Conservation (phyloP, 2,113 vertebrate species). For the Lophius piscatorius region DNA sequence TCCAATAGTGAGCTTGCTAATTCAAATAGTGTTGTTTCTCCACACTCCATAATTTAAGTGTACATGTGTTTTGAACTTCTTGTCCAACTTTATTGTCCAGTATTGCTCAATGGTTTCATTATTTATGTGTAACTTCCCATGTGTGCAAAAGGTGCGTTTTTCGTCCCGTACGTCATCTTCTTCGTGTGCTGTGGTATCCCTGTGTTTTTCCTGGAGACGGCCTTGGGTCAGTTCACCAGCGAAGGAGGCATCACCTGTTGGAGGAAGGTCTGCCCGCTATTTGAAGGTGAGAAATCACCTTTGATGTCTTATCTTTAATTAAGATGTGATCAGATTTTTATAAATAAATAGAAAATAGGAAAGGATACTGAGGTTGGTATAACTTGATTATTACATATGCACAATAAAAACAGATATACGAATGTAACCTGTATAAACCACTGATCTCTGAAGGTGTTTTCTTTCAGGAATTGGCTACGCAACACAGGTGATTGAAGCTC, state of each 20-base stretch:
- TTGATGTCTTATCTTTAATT: not conserved
- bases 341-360: not conserved
- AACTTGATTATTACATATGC: not conserved
- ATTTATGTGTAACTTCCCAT: constrained; percentile 4
- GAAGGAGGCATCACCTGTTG: constrained; percentile 99
- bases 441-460: not conserved
- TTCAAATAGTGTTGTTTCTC: not conserved
- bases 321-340: not conserved
- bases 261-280: constrained; percentile 96
- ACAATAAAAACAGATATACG: too few relatives aligned
- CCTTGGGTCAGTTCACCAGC: constrained; percentile 96
- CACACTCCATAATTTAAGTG: not conserved
- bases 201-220: constrained; percentile 97
- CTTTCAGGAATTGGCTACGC: constrained; percentile 93
- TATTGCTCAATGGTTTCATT: not conserved
- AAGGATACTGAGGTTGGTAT: too few relatives aligned
- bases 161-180: constrained; percentile 98
- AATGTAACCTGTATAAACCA: not conserved
- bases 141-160: constrained; percentile 88
- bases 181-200: constrained; percentile 99
- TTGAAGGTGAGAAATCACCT: constrained; percentile 86
- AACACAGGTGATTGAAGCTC: constrained; percentile 96
- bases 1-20: constrained; percentile 1
- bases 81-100: not conserved
- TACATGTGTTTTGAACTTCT: not conserved